Base-by-base conservation (phyloP, 2,797 vertebrate species). In the Dipus sagitta region DNA sequence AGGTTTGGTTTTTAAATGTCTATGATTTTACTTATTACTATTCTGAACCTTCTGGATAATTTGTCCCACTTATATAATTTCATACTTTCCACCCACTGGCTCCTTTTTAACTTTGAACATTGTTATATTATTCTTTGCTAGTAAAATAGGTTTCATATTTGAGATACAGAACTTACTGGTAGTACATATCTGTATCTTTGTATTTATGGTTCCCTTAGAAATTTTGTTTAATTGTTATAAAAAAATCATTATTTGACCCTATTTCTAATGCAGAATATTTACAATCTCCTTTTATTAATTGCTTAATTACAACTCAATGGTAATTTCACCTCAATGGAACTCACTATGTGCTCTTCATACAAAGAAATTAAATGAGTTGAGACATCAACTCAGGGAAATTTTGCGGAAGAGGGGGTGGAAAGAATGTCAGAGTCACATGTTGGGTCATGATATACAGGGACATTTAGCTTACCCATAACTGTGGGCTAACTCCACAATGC, bases 191-290 rank as follows among this genome's bases (percentile, higher is more conserved):
- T 38, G 28, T 0, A 52, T 79, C 52, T 26, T 20, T 76, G 1
- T 62, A 70, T 71, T 79, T 87, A 64, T 17, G 15, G 3, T 21
- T 6, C 32, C 74, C 32, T 82, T 86, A 78, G 38, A 92, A 92
- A 30, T 54, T 82, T 96, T 64, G 38, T 82, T 12, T 78, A 93
- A 28, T 72, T 94, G 1, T 62, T 38, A 81, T 75, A 15, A 65
- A 83, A 68, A 93, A 75, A 82, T 68, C 17, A 52, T 60, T 68
- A 74, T 84, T 83, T 83, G 20, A 90, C 38, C 82, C 18, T 24
- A 70, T 80, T 74, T 90, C 3, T 26, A 81, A 95, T 85, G 15
- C 6, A 70, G 2, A 83, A 90, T 72, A 85, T 62, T 75, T 58
- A 74, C 87, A 91, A 82, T 42, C 2, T 54, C 54, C 54, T 15